Evolutionary conservation across 2,113 vertebrate genomes (phyloP).

Genomic region (Budorcas taxicolor): DNA sequence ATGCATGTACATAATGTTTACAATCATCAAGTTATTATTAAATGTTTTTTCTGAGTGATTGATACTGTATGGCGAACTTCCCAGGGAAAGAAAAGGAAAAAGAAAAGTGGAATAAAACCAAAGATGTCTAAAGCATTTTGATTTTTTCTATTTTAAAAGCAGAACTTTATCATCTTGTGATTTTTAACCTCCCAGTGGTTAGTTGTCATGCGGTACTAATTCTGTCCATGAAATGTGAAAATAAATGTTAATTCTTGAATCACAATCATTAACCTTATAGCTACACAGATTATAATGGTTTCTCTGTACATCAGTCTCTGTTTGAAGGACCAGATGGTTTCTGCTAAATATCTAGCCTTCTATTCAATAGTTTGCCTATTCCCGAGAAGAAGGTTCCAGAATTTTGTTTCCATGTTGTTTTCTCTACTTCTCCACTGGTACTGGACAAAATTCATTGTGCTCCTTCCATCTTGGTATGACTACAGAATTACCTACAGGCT

Average conservation of each 20-base stretch:
- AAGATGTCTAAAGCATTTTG: constrained; percentile 22
- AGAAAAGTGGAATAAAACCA: neutral
- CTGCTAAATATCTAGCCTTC: neutral
- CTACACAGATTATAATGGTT: neutral
- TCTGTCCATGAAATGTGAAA: constrained; percentile 26
- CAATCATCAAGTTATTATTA: neutral
- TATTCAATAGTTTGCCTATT: constrained; percentile 34
- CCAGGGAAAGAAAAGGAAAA: neutral
- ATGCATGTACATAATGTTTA: neutral
- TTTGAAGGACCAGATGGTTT: constrained; percentile 29
- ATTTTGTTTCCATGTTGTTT: neutral
- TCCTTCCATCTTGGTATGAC: neutral
- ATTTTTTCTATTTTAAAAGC: constrained; percentile 43
- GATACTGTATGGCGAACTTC: neutral
- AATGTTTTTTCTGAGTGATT: neutral
- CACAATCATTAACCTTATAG: constrained; percentile 21
- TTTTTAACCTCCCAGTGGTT: constrained; percentile 39
- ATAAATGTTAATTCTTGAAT: constrained; percentile 51
- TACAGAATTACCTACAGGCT: neutral
- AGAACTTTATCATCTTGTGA: constrained; percentile 24
- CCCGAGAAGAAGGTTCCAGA: neutral
- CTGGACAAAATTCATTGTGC: neutral
- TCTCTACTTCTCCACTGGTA: neutral
- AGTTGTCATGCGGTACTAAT: constrained; percentile 39
- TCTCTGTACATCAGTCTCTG: constrained; percentile 11